Base-by-base conservation (phyloP, 1,140 invertebrate species). In the Dendrolimus kikuchii region DNA sequence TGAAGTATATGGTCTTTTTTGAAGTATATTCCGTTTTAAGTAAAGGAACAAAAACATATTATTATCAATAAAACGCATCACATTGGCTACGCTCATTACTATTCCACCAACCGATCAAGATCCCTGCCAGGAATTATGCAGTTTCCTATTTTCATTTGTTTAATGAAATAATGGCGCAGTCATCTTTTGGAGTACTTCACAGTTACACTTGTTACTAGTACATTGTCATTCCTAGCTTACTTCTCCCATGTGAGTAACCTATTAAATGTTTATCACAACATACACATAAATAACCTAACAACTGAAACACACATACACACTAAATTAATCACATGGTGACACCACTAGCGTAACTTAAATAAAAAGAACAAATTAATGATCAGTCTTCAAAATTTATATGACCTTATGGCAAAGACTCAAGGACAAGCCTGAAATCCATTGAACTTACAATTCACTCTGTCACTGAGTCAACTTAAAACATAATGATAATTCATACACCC, bases 341-440 rank as follows among this genome's bases (percentile, higher is more conserved):
- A 77, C 72, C 64, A 75, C 77, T 85, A 84, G 77, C 77, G 60
- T 78, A 85, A 85, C 79, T 82, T 82, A 82, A 81, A 23, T 23
- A 23, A 23, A 23, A 23, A 23, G 66, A 82, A 82, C 82, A 79
- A 81, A 85, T 78, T 80, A 84, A 77, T 82, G 81, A 85, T 85
- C 81, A 85, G 81, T 85, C 81, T 85, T 85, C 71, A 81, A 73
- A 81, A 75, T 79, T 72, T 64, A 68, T 70, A 64, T 71, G 68
- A 69, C 61, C 76, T 66, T 45, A 53, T 54, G 45, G 38, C 51
- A 38, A 62, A 69, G 68, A 69, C 57, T 74, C 64, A 60, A 61
- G 61, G 66, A 72, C 74, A 67, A 72, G 62, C 70, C 71, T 67
- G 66, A 56, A 64, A 69, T 71, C 70, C 66, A 69, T 71, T 60